Evolutionary conservation across 2,113 vertebrate species (phyloP).

Genomic region (Gadus macrocephalus): DNA sequence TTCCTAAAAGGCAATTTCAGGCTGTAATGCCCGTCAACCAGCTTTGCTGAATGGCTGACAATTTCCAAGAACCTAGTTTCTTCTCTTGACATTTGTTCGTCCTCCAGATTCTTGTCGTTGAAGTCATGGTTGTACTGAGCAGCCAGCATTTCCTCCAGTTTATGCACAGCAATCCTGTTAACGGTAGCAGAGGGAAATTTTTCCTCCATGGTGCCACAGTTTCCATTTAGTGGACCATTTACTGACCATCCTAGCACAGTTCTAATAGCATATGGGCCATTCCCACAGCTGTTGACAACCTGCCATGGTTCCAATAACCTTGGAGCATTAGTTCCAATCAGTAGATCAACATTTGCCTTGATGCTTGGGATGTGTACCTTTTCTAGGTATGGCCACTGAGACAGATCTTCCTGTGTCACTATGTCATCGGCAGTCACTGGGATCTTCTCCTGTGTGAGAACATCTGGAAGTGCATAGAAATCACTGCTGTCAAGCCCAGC

Average conservation of each 20-base stretch:
- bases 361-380: not conserved
- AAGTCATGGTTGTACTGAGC: slow-evolving; percentile 8
- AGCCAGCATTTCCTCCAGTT: not conserved
- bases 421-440: too few relatives aligned
- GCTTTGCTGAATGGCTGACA: too few relatives aligned
- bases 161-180: too few relatives aligned
- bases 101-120: not conserved
- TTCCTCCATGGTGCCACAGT: too few relatives aligned
- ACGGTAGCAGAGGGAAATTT: too few relatives aligned
- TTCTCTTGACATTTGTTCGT: too few relatives aligned
- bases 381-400: not conserved
- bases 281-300: slow-evolving; percentile 10
- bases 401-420: not conserved
- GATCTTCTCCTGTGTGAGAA: too few relatives aligned
- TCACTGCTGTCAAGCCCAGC: too few relatives aligned
- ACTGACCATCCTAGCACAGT: slow-evolving; percentile 17
- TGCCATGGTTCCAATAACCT: slow-evolving; percentile 14
- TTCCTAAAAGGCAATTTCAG: too few relatives aligned
- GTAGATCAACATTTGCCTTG: slow-evolving; percentile 1
- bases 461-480: too few relatives aligned
- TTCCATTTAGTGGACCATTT: not conserved
- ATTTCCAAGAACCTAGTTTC: too few relatives aligned
- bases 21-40: too few relatives aligned
- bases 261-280: slow-evolving; percentile 13
- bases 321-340: slow-evolving; percentile 17